Evolutionary conservation across 2,113 vertebrate species (phyloP).

Genomic region (Rissa tridactyla): DNA sequence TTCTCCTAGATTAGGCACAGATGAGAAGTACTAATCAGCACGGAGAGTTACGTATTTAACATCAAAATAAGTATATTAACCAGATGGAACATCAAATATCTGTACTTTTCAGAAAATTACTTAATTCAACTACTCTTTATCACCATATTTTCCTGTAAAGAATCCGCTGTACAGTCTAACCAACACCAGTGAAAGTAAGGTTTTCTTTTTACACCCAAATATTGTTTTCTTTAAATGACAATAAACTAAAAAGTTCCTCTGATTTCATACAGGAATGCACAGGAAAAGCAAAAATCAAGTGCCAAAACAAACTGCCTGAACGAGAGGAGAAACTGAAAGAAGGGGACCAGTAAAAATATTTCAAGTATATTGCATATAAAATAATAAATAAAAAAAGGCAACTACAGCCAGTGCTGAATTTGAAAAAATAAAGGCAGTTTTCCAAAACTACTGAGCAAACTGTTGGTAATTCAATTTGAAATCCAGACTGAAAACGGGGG

Average conservation of each 20-base stretch:
- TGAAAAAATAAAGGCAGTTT: neutral
- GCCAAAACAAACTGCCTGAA: neutral
- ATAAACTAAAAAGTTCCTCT: neutral
- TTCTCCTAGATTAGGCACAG: slow-evolving; percentile 14
- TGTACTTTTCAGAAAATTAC: neutral
- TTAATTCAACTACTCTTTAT: neutral
- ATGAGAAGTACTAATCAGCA: slow-evolving; percentile 8
- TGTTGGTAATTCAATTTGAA: neutral
- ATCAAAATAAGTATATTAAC: neutral
- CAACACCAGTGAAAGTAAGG: neutral
- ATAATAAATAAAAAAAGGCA: neutral
- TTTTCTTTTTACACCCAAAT: neutral
- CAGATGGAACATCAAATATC: neutral
- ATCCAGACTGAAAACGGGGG: neutral
- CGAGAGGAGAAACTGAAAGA: neutral
- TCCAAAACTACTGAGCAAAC: neutral
- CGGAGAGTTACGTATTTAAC: neutral
- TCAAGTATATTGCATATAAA: neutral
- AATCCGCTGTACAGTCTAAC: neutral
- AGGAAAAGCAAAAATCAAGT: neutral
- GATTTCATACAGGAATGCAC: neutral
- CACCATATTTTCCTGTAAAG: neutral
- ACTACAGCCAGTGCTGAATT: neutral
- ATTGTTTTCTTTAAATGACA: neutral
- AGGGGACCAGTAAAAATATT: neutral